Conservation (phyloP, 2,113 vertebrate species). For the Picathartes gymnocephalus region DNA sequence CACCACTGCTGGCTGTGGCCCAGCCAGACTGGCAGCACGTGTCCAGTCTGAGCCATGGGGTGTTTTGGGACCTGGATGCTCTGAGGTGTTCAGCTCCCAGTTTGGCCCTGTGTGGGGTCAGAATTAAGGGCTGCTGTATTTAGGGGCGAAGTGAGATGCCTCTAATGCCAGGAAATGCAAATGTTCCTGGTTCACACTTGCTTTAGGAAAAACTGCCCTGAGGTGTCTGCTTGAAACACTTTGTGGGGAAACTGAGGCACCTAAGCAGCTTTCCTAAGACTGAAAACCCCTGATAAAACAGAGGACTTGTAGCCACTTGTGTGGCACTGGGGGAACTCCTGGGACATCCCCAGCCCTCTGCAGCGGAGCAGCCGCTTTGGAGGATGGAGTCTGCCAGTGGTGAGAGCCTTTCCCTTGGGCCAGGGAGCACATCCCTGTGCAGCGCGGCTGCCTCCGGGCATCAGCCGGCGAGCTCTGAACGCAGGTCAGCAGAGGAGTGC, state of each 20-base stretch:
- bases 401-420: accelerated
- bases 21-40: neutral
- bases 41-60: neutral
- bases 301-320: accelerated
- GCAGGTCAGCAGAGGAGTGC: neutral
- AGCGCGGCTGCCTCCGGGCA: accelerated
- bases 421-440: accelerated
- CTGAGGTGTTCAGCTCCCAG: neutral
- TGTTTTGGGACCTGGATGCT: neutral
- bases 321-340: neutral
- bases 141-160: neutral
- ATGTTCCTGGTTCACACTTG: neutral
- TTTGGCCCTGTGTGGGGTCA: neutral
- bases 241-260: neutral
- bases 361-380: accelerated
- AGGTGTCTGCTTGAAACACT: neutral
- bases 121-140: neutral
- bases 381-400: neutral
- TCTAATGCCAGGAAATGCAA: neutral
- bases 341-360: neutral
- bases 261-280: neutral
- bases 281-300: neutral
- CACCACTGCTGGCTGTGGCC: no score
- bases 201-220: neutral
- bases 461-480: neutral